These are phyloP conservation scores for Anagyrus pseudococci DNA, from an alignment of 2,888 invertebrate species.

Conservation along the genomic window DNA sequence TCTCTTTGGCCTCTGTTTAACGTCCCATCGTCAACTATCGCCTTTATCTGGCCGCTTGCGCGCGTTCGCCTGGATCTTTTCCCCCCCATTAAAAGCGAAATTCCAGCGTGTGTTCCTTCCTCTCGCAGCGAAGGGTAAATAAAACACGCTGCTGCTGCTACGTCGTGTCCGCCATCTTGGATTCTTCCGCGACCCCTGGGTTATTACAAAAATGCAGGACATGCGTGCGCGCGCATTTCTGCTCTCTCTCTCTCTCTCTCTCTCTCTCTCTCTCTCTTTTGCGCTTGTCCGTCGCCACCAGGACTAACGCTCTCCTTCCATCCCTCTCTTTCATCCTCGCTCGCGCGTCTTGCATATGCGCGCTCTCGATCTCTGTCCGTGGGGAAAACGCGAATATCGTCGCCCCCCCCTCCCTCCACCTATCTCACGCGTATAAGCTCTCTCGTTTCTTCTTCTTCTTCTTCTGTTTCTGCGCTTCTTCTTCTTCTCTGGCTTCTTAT, in stretches of 20 bases:
- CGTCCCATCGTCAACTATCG: conserved; percentile 34
- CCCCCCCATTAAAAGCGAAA: conserved; percentile 60
- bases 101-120: conserved; percentile 55
- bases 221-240: conserved; percentile 33
- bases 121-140: conserved; percentile 49
- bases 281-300: no score
- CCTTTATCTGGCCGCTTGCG: conserved; percentile 37
- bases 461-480: no score
- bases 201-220: conserved; percentile 53
- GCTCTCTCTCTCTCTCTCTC: background rate
- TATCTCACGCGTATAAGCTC: background rate
- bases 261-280: no score
- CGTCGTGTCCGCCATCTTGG: conserved; percentile 52
- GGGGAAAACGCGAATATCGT: no score
- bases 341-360: no score
- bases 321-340: no score
- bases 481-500: no score
- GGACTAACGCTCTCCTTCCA: no score
- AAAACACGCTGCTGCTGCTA: conserved; percentile 51
- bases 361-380: no score
- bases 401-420: background rate
- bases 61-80: conserved; percentile 39
- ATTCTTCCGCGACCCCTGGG: conserved; percentile 57
- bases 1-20: conserved; percentile 13
- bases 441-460: no score